Percentiles rank a stretch among this genome's conserved stretches.
Conservation (phyloP, 2,113 vertebrate genomes). For the Microtus montanus region DNA sequence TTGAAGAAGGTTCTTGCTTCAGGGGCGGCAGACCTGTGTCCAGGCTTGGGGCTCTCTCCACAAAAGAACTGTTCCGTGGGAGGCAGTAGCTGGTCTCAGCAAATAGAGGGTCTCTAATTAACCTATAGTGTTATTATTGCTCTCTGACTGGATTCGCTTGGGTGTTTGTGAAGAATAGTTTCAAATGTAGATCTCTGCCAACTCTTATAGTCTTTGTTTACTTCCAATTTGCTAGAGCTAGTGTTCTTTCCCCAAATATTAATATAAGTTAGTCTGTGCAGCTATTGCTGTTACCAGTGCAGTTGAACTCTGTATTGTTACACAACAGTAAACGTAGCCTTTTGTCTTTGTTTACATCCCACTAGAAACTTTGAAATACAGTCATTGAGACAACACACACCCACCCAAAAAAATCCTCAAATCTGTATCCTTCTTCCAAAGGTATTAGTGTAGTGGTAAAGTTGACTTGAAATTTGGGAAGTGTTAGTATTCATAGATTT, state of each 20-base stretch:
- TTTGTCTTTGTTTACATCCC: constrained; percentile 64
- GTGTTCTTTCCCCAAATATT: constrained; percentile 31
- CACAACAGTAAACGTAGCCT: not conserved
- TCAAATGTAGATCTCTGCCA: not conserved
- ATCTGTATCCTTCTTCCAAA: constrained; percentile 8
- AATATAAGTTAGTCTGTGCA: constrained; percentile 40
- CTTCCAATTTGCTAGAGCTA: constrained; percentile 7
- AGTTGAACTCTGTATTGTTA: not conserved
- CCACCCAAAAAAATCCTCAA: too few relatives aligned
- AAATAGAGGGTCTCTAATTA: not conserved
- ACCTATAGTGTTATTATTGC: not conserved
- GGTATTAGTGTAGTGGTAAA: not conserved
- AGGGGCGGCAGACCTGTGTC: not conserved
- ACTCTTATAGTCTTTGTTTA: constrained; percentile 26
- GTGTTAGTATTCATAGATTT: constrained; percentile 17
- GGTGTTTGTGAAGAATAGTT: constrained; percentile 15
- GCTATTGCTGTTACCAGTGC: constrained; percentile 18
- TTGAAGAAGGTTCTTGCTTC: too few relatives aligned
- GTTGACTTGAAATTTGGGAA: not conserved
- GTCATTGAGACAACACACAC: not conserved
- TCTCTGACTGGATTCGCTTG: not conserved
- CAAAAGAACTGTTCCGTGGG: not conserved
- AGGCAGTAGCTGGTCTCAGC: not conserved
- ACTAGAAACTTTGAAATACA: constrained; percentile 47
- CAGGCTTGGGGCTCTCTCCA: not conserved